Evolutionary conservation across 2,113 vertebrate genomes (phyloP).

Genomic region (Chloebia gouldiae): DNA sequence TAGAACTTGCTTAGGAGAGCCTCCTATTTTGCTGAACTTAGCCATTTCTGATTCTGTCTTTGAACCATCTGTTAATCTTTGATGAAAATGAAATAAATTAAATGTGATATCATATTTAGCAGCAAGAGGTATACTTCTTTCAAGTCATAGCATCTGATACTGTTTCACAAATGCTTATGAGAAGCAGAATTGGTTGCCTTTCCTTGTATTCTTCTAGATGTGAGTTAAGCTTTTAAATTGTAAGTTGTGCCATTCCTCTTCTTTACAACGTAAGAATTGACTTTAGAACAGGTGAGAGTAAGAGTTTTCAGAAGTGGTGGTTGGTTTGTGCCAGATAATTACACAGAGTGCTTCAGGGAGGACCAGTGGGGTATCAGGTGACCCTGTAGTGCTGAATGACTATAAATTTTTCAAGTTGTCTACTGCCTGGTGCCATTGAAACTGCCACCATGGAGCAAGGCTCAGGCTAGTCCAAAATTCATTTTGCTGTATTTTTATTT

Average conservation of each 20-base stretch:
- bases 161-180: neutral
- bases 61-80: neutral
- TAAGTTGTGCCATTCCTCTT: neutral
- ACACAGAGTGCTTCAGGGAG: neutral
- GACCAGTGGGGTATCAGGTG: neutral
- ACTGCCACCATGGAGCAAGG: neutral
- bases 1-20: neutral
- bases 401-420: neutral
- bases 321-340: neutral
- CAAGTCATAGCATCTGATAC: neutral
- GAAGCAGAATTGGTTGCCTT: neutral
- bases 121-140: neutral
- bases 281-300: neutral
- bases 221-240: neutral
- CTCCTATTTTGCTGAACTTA: neutral
- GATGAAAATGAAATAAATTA: neutral
- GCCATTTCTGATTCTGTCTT: neutral
- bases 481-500: neutral
- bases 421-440: neutral
- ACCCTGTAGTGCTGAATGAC: neutral
- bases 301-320: neutral
- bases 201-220: neutral
- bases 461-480: neutral
- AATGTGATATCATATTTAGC: neutral
- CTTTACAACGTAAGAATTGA: neutral